Evolutionary conservation across 2,113 vertebrate species (phyloP).

Genomic region (Amphiprion ocellaris): DNA sequence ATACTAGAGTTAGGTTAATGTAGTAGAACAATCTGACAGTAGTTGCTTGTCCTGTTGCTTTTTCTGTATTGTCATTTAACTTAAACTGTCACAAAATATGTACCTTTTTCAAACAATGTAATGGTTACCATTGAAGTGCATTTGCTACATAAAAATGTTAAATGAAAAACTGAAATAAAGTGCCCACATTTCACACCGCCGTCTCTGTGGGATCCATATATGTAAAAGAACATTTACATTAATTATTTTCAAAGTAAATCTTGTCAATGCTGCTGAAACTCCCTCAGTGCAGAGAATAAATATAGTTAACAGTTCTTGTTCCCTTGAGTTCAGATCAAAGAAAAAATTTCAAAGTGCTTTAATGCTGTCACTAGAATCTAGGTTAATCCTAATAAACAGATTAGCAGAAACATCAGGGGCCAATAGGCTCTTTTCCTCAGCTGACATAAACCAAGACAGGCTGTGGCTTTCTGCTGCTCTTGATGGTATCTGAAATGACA

Average conservation of each 20-base stretch:
- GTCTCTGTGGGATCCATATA: constrained; percentile 18
- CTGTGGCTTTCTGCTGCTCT: constrained; percentile 2
- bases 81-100: constrained; percentile 58
- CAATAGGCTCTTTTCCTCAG: not conserved
- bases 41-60: constrained; percentile 74
- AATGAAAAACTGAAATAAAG: constrained; percentile 77
- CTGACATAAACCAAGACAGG: constrained; percentile 10
- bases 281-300: constrained; percentile 27
- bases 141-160: constrained; percentile 78
- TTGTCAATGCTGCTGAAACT: constrained; percentile 18
- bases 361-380: constrained; percentile 10
- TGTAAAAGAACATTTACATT: not conserved
- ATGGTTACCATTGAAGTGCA: constrained; percentile 75
- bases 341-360: not conserved
- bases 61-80: constrained; percentile 67
- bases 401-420: constrained; percentile 35
- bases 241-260: constrained; percentile 1
- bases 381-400: constrained; percentile 54
- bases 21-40: constrained; percentile 66
- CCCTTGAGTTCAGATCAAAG: constrained; percentile 34
- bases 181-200: constrained; percentile 77
- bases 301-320: not conserved
- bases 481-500: constrained; percentile 26
- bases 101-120: constrained; percentile 77
- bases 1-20: constrained; percentile 65